Evolutionary conservation across 2,888 invertebrate genomes (phyloP).

Genomic region (Phorcus lineatus): DNA sequence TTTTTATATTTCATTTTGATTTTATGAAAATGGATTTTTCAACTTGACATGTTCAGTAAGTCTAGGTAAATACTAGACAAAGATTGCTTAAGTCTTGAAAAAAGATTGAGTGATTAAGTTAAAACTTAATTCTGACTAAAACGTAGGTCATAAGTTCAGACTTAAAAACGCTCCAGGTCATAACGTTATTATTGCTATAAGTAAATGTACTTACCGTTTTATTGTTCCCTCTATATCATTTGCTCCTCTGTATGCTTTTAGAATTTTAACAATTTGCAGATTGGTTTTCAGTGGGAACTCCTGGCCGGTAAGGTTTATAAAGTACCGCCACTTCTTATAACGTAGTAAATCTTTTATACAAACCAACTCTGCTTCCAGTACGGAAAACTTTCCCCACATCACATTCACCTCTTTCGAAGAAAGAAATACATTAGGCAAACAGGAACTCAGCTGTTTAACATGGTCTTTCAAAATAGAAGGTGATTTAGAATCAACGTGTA

Average conservation of each 20-base stretch:
- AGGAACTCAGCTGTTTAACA: conserved; percentile 48
- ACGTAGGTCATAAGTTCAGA: no score
- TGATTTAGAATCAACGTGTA: conserved; percentile 68
- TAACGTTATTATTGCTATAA: no score
- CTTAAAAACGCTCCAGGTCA: no score
- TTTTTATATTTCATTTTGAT: no score
- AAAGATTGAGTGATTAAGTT: no score
- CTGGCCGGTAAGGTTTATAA: conserved; percentile 68
- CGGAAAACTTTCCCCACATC: conserved; percentile 60
- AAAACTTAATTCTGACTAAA: no score
- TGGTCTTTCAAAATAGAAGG: conserved; percentile 41
- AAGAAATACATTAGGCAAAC: conserved; percentile 68
- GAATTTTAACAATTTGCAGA: conserved; percentile 60
- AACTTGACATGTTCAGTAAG: no score
- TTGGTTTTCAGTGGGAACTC: conserved; percentile 69
- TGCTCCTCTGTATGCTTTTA: conserved; percentile 63
- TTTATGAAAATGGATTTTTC: no score
- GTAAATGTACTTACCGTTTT: conserved; percentile 32
- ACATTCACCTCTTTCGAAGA: conserved; percentile 50
- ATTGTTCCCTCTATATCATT: conserved; percentile 57
- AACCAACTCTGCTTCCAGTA: conserved; percentile 64
- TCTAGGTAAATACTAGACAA: no score
- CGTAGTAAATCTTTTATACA: conserved; percentile 60
- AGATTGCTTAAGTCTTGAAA: no score
- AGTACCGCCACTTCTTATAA: conserved; percentile 62